Base-by-base conservation (phyloP, 2,888 invertebrate species). In the Drosophila parthenogenetica region DNA sequence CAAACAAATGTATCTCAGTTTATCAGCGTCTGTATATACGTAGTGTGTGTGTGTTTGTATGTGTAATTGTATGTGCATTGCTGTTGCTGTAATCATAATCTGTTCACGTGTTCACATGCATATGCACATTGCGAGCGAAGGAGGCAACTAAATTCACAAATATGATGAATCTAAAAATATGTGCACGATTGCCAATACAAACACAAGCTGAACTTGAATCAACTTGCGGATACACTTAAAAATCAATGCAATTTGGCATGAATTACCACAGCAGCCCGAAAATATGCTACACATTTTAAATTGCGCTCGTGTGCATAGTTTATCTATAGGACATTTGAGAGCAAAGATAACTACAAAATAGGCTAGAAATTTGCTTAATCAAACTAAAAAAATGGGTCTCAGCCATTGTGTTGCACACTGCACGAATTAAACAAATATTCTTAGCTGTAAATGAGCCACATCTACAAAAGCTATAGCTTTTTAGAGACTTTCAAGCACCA, bases 21-120 rank as follows among this genome's bases (percentile, higher is more conserved):
- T 13, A 16, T 13, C 11, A 16, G 29, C 29, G 32, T 42, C 7
- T 35, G 25, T 16, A 37, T 35, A 37, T 35, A 4, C 14, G 25
- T 22, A 10, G 13, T 25, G 25, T 39, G 25, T 62, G 14, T 45
- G 29, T 22, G 29, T 29, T 7, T 29, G 29, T 29, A 2, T 29
- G 8, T 29, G 25, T 25, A 25, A 14, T 11, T 40, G 35, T n/a
- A 10, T 16, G 43, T 54, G 43, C 22, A 16, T 14, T 35, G 4
- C 19, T 22, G 32, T 42, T 16, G 39, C 53, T 60, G 73, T 66
- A 87, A 87, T 84, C 79, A 85, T 85, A 85, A 86, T 75, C 68
- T 67, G 73, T 53, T 53, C 69, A 81, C 86, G 80, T 82, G 77
- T 57, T 40, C 35, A 60, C 62, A 51, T 62, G 48, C 45, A 60